phyloP scores from a whole-genome alignment of 2,113 vertebrate species.

The Aramus guarauna region DNA sequence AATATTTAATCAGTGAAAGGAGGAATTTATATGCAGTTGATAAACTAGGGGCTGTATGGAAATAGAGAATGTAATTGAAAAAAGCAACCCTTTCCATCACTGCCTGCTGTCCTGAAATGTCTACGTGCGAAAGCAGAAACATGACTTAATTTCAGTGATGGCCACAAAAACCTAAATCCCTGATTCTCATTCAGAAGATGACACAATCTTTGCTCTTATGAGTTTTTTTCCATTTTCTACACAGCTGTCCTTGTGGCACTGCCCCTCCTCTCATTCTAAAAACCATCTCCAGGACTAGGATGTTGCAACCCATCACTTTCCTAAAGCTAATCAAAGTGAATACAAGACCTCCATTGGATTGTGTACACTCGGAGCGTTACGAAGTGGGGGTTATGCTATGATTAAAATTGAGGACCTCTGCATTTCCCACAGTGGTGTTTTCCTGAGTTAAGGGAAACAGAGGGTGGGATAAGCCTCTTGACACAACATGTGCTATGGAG shows the following conservation, averaged over 20 bases:
- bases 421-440: neutral
- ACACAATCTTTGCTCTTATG: neutral
- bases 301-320: neutral
- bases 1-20: slow-evolving; percentile 27
- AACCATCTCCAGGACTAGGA: neutral
- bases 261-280: neutral
- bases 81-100: neutral
- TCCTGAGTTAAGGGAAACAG: neutral
- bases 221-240: neutral
- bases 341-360: neutral
- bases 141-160: neutral
- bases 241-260: neutral
- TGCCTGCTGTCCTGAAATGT: neutral
- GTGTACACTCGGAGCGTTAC: neutral
- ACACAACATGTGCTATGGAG: neutral
- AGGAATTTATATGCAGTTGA: neutral
- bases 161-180: neutral
- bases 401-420: neutral
- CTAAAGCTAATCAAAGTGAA: neutral
- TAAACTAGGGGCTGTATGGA: neutral
- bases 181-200: neutral
- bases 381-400: neutral
- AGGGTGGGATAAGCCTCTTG: neutral
- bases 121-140: neutral
- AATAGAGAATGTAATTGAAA: neutral